Evolutionary conservation across 2,888 invertebrate species (phyloP).

Genomic region (Prostheceraeus crozeri): DNA sequence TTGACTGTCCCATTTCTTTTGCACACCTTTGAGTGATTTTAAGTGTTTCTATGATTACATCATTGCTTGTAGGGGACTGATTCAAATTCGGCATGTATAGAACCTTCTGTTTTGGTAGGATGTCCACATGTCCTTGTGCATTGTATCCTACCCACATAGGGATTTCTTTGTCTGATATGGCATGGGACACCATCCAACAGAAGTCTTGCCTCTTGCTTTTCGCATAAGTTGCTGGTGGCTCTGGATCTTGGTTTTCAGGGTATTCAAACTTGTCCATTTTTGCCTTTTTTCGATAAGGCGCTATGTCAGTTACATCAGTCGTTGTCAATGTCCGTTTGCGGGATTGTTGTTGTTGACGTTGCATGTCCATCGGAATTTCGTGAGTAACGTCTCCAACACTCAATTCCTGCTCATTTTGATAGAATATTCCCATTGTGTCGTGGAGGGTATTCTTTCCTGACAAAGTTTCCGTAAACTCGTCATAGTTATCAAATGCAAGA

Average conservation of each 20-base stretch:
- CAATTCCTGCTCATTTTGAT: slow-evolving; percentile 34
- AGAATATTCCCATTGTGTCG: slow-evolving; percentile 39
- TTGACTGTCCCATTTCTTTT: slow-evolving; percentile 36
- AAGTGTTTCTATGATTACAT: slow-evolving; percentile 40
- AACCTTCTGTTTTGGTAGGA: slow-evolving; percentile 38
- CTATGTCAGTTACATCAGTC: too few relatives aligned
- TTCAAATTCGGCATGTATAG: slow-evolving; percentile 40
- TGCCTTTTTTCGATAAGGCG: slow-evolving; percentile 20
- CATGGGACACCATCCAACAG: slow-evolving; percentile 38
- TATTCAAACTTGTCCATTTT: slow-evolving; percentile 20
- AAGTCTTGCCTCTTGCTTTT: too few relatives aligned
- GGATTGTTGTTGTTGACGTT: too few relatives aligned
- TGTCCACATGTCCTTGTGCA: slow-evolving; percentile 31
- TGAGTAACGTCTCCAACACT: too few relatives aligned
- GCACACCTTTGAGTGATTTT: slow-evolving; percentile 39
- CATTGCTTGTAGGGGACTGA: slow-evolving; percentile 38
- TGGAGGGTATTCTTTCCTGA: slow-evolving; percentile 36
- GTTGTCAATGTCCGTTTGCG: too few relatives aligned
- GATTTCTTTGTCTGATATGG: slow-evolving; percentile 21
- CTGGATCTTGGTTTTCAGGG: slow-evolving; percentile 17
- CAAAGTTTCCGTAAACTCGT: slow-evolving; percentile 35
- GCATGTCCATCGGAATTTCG: too few relatives aligned
- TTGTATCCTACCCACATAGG: slow-evolving; percentile 42
- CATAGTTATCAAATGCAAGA: slow-evolving; percentile 36
- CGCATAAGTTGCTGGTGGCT: too few relatives aligned